phyloP scores from a whole-genome alignment of 2,113 vertebrate genomes.

The Tragelaphus scriptus region DNA sequence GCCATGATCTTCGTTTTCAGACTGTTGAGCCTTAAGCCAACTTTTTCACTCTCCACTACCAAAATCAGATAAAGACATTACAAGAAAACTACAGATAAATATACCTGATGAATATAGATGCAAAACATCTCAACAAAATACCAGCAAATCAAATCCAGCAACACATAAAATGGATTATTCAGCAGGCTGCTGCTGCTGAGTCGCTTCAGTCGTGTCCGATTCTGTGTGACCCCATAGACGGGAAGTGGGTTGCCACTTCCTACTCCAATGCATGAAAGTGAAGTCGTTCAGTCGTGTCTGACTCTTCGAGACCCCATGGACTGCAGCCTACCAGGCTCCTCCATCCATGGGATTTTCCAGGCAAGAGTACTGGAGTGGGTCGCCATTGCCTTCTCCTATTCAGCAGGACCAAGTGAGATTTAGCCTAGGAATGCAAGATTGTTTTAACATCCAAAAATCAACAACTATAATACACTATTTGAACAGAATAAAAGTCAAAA shows the following conservation, averaged over 20 bases:
- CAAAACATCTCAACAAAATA: not conserved
- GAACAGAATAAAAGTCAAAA: not conserved
- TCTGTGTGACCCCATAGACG: too few relatives aligned
- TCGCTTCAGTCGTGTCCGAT: too few relatives aligned
- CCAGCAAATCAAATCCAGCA: not conserved
- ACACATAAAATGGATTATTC: not conserved
- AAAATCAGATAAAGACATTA: not conserved
- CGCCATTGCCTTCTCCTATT: not conserved
- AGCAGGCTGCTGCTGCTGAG: not conserved
- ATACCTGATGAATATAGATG: not conserved
- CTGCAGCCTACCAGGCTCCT: too few relatives aligned
- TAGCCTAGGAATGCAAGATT: not conserved
- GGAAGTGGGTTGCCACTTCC: too few relatives aligned
- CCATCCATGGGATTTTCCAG: too few relatives aligned
- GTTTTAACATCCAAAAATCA: not conserved
- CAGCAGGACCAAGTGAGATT: not conserved
- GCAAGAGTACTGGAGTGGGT: too few relatives aligned
- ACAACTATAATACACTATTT: not conserved
- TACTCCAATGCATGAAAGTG: too few relatives aligned
- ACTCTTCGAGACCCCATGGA: too few relatives aligned
- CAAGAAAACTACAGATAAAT: not conserved
- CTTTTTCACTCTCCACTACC: too few relatives aligned
- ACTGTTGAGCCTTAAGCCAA: too few relatives aligned
- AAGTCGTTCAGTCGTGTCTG: too few relatives aligned
- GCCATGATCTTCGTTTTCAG: too few relatives aligned